A percentile compares a stretch with the other conserved stretches of the same genome.
These are phyloP conservation scores for Zaprionus capensis DNA, from an alignment of 1,140 invertebrate genomes.

Conservation along the genomic window DNA sequence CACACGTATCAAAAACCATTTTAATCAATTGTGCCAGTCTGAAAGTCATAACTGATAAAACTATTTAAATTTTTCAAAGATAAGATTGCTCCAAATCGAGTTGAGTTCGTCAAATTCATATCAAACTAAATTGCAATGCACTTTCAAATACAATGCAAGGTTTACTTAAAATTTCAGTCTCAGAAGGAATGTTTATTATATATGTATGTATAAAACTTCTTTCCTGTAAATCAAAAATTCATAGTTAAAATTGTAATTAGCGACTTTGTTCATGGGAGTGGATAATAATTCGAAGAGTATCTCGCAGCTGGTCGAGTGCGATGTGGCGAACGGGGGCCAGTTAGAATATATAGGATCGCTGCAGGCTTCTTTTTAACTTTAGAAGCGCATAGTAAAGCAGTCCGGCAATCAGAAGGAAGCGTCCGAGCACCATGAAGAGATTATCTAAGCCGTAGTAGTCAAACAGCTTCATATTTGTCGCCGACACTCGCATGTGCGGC, in stretches of 20 bases:
- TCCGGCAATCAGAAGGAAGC: slow-evolving; percentile 20
- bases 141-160: no score
- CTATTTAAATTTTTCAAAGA: background rate
- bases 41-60: background rate
- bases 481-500: slow-evolving; percentile 84
- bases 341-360: background rate
- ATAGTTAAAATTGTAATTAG: background rate
- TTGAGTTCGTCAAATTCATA: background rate
- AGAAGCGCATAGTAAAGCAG: background rate
- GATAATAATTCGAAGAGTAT: background rate
- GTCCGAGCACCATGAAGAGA: slow-evolving; percentile 37
- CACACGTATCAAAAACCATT: background rate
- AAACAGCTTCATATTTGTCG: slow-evolving; percentile 85
- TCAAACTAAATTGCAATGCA: no score
- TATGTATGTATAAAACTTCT: background rate
- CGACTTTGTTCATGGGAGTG: background rate
- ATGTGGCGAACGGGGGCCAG: background rate
- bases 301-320: background rate
- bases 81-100: background rate
- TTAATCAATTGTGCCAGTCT: background rate
- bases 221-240: background rate
- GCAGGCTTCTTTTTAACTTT: background rate
- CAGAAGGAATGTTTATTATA: background rate
- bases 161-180: background rate
- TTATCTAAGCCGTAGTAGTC: slow-evolving; percentile 86